A percentile compares a stretch with the other conserved stretches of the same genome.
Evolutionary conservation across 2,888 invertebrate species (phyloP).

Genomic region (Cepaea hortensis): DNA sequence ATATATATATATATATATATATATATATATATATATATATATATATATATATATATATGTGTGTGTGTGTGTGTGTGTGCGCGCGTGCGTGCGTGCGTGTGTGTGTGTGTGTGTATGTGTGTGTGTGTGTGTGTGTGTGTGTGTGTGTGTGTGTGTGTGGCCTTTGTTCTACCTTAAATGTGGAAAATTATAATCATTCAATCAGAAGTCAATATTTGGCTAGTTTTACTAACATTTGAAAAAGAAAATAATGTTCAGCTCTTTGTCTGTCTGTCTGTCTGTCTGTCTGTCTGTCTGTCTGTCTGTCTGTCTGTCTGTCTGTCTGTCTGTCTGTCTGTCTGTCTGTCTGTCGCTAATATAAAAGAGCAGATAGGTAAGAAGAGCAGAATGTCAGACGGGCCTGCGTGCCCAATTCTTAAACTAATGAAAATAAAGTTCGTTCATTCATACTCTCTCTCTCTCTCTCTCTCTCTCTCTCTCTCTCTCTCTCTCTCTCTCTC

Average conservation of each 20-base stretch:
- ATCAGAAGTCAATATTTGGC: background rate
- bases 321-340: background rate
- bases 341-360: too few relatives aligned
- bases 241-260: background rate
- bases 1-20: slow-evolving; percentile 12
- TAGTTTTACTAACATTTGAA: background rate
- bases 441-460: background rate
- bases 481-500: background rate
- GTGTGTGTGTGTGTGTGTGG: background rate
- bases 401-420: too few relatives aligned
- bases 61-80: background rate
- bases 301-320: too few relatives aligned
- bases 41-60: slow-evolving; percentile 18
- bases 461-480: background rate
- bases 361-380: too few relatives aligned
- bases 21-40: slow-evolving; percentile 17
- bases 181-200: background rate
- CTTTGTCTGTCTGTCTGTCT: background rate
- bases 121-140: slow-evolving; percentile 1
- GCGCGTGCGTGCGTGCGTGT: background rate
- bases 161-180: background rate
- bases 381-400: too few relatives aligned
- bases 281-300: too few relatives aligned
- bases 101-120: background rate
- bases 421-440: too few relatives aligned